Conservation (phyloP, 1,140 invertebrate genomes). For the Magallana angulata region DNA sequence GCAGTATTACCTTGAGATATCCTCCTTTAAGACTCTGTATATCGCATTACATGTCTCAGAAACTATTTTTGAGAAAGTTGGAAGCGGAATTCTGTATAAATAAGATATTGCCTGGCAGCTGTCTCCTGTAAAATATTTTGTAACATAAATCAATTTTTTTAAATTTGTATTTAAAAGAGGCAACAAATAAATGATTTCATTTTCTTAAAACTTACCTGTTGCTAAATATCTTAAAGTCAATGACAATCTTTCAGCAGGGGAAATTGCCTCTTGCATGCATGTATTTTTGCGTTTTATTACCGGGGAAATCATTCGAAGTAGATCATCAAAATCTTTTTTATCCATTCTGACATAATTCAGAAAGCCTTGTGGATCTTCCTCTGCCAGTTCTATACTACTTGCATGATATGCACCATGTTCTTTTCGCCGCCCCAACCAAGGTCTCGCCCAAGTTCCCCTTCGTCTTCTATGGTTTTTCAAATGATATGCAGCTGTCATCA, state of each 20-base stretch:
- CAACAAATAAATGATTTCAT: neutral
- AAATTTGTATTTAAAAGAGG: neutral
- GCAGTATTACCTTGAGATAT: conserved; percentile 45
- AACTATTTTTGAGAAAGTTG: conserved; percentile 22
- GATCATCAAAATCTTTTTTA: no score
- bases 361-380: conserved; percentile 18
- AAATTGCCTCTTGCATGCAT: conserved; percentile 17
- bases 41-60: conserved; percentile 50
- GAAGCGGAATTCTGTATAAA: no score
- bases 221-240: conserved; percentile 35
- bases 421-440: conserved; percentile 18
- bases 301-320: no score
- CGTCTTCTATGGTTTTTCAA: neutral
- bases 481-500: no score
- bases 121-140: conserved; percentile 30
- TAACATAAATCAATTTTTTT: neutral
- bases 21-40: conserved; percentile 46
- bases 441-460: neutral
- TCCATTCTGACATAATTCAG: conserved; percentile 15
- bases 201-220: neutral
- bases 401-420: conserved; percentile 38
- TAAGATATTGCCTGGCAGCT: conserved; percentile 4
- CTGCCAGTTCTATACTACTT: conserved; percentile 35
- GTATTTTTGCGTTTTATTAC: conserved; percentile 39
- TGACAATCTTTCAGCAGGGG: conserved; percentile 38